Evolutionary conservation across 1,140 invertebrate species (phyloP).

Genomic region (Sitophilus oryzae): DNA sequence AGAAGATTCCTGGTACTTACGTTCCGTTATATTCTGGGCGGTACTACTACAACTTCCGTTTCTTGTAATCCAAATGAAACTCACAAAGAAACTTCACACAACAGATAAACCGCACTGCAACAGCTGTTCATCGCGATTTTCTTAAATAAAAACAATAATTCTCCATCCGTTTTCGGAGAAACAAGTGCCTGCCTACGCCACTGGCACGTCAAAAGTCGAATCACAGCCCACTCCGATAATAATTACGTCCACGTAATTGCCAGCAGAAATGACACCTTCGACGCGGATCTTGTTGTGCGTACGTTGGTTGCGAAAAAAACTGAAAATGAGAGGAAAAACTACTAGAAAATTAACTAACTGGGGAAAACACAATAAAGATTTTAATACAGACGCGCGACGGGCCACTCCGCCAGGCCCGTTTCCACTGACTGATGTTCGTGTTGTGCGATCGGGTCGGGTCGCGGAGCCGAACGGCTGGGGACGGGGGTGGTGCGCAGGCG

Average conservation of each 20-base stretch:
- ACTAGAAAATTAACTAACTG: slow-evolving; percentile 1
- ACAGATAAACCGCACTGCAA: too few species aligned
- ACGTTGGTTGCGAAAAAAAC: not conserved
- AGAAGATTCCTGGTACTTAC: not conserved
- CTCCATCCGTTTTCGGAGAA: not conserved
- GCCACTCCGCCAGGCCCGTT: slow-evolving; percentile 1
- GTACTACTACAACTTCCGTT: too few species aligned
- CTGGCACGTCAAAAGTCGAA: slow-evolving; percentile 19
- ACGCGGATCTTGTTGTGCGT: not conserved
- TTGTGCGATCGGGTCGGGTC: slow-evolving; percentile 22
- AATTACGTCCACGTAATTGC: slow-evolving; percentile 10
- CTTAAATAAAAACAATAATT: not conserved
- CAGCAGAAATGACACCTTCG: not conserved
- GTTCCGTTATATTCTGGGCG: not conserved
- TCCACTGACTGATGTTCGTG: slow-evolving; percentile 16
- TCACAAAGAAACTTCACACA: too few species aligned
- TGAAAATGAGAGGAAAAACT: not conserved
- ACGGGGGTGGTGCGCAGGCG: slow-evolving; percentile 1
- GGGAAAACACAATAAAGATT: slow-evolving; percentile 5
- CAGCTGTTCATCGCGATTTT: not conserved
- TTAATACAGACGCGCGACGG: not conserved
- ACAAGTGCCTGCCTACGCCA: slow-evolving; percentile 22
- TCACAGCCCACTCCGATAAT: slow-evolving; percentile 21
- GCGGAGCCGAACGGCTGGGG: slow-evolving; percentile 11
- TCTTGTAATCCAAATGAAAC: too few species aligned